Evolutionary conservation across 2,113 vertebrate genomes (phyloP), one percentile per base, ranked within the genome.

Genomic region (Syngnathus typhle): DNA sequence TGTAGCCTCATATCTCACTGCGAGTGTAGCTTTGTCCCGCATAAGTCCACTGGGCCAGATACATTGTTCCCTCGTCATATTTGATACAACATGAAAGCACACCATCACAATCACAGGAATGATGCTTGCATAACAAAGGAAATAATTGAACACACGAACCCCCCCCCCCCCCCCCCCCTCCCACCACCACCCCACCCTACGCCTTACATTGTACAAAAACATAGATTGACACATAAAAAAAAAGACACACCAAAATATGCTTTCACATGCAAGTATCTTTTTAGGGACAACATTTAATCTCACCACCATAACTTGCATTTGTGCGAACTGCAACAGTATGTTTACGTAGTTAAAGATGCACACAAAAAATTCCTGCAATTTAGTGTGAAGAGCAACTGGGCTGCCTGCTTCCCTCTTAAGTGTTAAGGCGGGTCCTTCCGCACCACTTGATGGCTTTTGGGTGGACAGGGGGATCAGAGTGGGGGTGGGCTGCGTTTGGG

Each of bases 61-160:
- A 65, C 58, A 82, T 88, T 88, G 83, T 88, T 83, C 80, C 76
- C 71, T 64, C 88, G 86, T 88, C 85, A 79, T 63, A 83, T 81
- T 74, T 66, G 74, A 81, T 85, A 79, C 66, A 70, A 59, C 32
- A 58, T 39, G 67, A 67, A 38, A 77, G 67, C 54, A 49, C 77
- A 73, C 82, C 76, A 85, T 77, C 61, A 84, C 77, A 74, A 78
- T 69, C 70, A 55, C 60, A 68, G 76, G 69, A 77, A 84, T 41
- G 60, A 79, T 19, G 43, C 44, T 73, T 73, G 54, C 56, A 70
- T 59, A 73, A 87, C 72, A 87, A 77, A 77, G 74, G 75, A 78
- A 81, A 37, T 82, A 77, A 76, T 82, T 85, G 60, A 82, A 69
- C 66, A 43, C 64, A 78, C 72, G 69, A 1, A 1, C 1, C 70